phyloP scores from a whole-genome alignment of 1,140 invertebrate species.

The Aplysia californica region DNA sequence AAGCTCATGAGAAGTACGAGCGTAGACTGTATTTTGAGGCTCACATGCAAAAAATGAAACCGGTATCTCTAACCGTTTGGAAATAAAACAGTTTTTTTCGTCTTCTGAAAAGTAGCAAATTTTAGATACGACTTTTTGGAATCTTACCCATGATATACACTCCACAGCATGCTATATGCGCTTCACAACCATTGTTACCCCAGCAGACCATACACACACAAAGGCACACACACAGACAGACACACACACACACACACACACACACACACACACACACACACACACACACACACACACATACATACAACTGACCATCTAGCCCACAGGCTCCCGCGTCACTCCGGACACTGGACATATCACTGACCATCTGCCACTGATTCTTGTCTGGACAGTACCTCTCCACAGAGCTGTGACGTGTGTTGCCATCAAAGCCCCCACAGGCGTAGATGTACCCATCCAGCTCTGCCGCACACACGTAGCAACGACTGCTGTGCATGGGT shows the following conservation, averaged over 20 bases:
- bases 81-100: no score
- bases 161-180: no score
- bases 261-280: constrained; percentile 3
- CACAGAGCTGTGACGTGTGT: constrained; percentile 84
- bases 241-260: not conserved
- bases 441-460: constrained; percentile 53
- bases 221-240: not conserved
- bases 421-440: constrained; percentile 88
- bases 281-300: not conserved
- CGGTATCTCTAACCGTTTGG: no score
- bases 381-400: constrained; percentile 86
- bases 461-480: constrained; percentile 46
- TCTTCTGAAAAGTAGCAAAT: no score
- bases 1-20: no score
- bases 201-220: no score
- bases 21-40: no score
- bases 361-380: constrained; percentile 81
- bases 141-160: no score
- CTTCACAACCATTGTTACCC: no score
- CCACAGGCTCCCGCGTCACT: constrained; percentile 82
- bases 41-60: no score
- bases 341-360: constrained; percentile 71
- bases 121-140: no score
- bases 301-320: constrained; percentile 71
- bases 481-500: constrained; percentile 53